Conservation (phyloP, 2,113 vertebrate genomes). For the Mirza zaza region DNA sequence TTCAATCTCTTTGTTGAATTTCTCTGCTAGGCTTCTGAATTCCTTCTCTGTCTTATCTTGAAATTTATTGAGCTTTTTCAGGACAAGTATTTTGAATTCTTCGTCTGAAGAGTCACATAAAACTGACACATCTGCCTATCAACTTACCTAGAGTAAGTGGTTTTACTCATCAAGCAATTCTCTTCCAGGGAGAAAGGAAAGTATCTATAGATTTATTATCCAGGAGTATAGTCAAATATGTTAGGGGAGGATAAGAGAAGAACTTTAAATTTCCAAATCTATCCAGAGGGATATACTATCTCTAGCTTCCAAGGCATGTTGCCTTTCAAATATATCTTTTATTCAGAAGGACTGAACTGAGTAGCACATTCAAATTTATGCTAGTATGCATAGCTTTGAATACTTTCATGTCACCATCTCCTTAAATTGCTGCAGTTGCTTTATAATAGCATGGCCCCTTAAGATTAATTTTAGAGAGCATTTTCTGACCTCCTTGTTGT, state of each 20-base stretch:
- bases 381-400: too few species aligned
- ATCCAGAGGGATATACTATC: neutral
- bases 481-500: neutral
- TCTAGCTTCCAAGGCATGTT: neutral
- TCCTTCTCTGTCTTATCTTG: too few species aligned
- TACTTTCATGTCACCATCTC: neutral
- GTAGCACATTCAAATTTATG: too few species aligned
- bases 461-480: slow-evolving; percentile 37
- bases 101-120: too few species aligned
- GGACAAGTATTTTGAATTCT: too few species aligned
- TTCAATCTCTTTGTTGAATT: too few species aligned
- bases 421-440: slow-evolving; percentile 72
- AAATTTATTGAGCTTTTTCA: too few species aligned
- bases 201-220: neutral
- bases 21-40: too few species aligned
- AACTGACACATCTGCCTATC: fast-evolving
- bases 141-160: neutral
- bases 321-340: neutral
- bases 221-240: neutral
- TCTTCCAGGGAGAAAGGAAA: fast-evolving
- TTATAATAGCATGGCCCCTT: slow-evolving; percentile 72
- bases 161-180: neutral
- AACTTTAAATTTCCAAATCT: neutral
- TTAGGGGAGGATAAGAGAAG: neutral
- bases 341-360: neutral